phyloP scores from a whole-genome alignment of 2,113 vertebrate species.

The Phoenicopterus ruber region DNA sequence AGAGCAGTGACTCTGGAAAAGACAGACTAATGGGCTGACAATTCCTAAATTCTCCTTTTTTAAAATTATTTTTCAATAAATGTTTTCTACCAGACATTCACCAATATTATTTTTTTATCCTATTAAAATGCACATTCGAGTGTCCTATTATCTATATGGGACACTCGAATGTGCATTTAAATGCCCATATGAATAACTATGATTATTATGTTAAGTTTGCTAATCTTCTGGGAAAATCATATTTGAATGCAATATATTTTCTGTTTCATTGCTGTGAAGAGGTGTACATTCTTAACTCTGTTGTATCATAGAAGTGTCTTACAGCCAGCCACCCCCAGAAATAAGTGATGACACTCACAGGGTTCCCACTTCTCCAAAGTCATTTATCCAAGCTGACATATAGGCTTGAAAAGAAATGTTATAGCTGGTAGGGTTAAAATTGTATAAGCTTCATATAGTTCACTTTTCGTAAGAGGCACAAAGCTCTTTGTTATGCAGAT shows the following conservation, averaged over 20 bases:
- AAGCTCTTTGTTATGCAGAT: constrained; percentile 10
- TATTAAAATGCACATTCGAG: neutral
- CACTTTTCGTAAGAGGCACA: neutral
- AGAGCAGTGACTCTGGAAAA: neutral
- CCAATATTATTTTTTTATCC: neutral
- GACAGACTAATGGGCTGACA: neutral
- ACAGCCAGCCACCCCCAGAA: neutral
- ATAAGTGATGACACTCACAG: neutral
- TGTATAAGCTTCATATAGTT: neutral
- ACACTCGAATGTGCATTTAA: too few relatives aligned
- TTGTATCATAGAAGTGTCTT: neutral
- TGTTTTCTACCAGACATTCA: neutral
- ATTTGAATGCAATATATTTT: neutral
- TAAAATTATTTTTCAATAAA: neutral
- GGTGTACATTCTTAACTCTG: neutral
- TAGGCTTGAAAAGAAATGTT: neutral
- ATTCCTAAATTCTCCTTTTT: neutral
- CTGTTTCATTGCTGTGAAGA: neutral
- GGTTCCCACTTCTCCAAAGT: neutral
- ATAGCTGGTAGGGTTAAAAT: neutral
- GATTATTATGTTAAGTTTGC: neutral
- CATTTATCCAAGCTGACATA: neutral
- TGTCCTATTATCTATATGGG: neutral
- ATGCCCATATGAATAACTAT: too few relatives aligned
- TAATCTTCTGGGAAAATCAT: neutral